These are phyloP conservation scores for Bombus affinis DNA, from an alignment of 1,140 invertebrate genomes.

Conservation along the genomic window DNA sequence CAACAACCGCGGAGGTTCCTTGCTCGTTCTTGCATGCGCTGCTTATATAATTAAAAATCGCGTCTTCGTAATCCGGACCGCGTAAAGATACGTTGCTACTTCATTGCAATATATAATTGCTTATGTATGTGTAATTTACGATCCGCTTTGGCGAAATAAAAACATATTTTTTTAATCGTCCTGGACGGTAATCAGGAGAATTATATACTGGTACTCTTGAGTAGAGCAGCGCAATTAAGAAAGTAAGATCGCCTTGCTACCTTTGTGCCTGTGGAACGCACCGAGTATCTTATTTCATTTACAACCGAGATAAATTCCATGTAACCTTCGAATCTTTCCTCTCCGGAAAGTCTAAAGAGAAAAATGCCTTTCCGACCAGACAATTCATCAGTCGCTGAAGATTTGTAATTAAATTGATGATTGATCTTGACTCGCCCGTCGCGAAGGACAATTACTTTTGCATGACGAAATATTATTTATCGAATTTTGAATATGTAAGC, in stretches of 20 bases:
- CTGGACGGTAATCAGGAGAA: conserved; percentile 22
- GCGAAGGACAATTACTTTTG: not conserved
- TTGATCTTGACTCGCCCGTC: not conserved
- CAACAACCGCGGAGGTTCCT: not conserved
- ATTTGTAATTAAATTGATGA: not conserved
- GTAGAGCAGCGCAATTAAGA: conserved; percentile 16
- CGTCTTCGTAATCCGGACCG: conserved; percentile 13
- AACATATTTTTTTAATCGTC: conserved; percentile 15
- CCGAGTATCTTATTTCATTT: not conserved
- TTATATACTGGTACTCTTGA: conserved; percentile 6
- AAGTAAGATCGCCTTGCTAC: conserved; percentile 13
- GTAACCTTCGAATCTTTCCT: not conserved
- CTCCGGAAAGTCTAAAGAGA: no score
- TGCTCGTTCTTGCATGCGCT: conserved; percentile 15
- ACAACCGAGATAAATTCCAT: conserved; percentile 19
- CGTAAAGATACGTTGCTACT: conserved; percentile 14
- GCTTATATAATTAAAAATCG: conserved; percentile 37
- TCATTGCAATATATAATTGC: conserved; percentile 36
- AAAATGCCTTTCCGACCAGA: no score
- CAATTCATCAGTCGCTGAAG: not conserved
- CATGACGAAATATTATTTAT: no score
- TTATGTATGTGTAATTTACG: conserved; percentile 14
- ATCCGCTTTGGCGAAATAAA: conserved; percentile 10
- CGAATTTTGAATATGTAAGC: no score
- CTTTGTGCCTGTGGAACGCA: not conserved